Base-by-base conservation (phyloP, 2,797 vertebrate species). In the Remorina albescens region DNA sequence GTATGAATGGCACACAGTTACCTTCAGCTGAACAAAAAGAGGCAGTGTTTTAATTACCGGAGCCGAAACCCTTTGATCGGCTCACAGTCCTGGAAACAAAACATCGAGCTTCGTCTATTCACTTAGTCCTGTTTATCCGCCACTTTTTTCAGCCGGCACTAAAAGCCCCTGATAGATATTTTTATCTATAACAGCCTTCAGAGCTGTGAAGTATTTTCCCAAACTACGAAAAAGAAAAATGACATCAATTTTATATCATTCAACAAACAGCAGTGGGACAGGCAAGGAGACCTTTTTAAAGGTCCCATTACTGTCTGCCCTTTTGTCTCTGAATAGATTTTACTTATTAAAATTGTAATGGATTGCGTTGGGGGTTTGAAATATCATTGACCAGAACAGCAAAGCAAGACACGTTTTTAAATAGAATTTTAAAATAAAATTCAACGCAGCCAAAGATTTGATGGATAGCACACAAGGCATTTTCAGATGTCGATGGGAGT, bases 221-320 rank as follows among this genome's bases (percentile, higher is more conserved):
- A 21, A 26, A 71, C 26, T 25, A 11, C 8, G 37, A 66, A 73
- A 72, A 8, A 63, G 37, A 66, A 73, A 72, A 8, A 63, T 50
- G 21, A 54, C 30, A 37, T 13, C 30, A 74, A 67, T 16, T 32
- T 16, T 6, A 15, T 1, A 21, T 49, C 9, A 23, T 62, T 37
- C 42, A 56, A 1, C n/a, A 23, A 8, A 19, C 32, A 47, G 23
- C 9, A 1, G 15, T 26, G 4, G 18, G 37, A 46, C 9, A 7
- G 28, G 25, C 2, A 11, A 28, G 4, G 2, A 21, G 34, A 15
- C 8, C 12, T 13, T 26, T 51, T 51, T 19, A 39, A 51, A 26
- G 25, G 44, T 21, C 23, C 19, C 4, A 5, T 64, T 11, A 8
- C 8, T 34, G 11, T 56, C 34, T 49, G 10, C 12, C 0, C 23